Evolutionary conservation across 2,113 vertebrate species (phyloP).

Genomic region (Corvus hawaiiensis): DNA sequence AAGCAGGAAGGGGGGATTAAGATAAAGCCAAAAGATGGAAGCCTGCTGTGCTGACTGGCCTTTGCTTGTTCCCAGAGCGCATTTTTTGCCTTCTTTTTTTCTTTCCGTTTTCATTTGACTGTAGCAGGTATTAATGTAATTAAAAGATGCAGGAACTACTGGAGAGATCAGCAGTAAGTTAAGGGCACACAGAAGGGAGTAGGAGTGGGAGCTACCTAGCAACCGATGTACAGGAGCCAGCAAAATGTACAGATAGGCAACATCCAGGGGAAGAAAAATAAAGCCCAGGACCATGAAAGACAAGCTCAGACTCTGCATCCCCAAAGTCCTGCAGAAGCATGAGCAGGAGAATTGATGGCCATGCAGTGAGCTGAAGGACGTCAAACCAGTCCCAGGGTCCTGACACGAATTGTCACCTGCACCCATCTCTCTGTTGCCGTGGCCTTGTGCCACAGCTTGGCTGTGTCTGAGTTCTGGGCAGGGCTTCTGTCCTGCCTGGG

Average conservation of each 20-base stretch:
- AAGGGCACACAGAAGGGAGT: not conserved
- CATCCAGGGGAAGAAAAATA: not conserved
- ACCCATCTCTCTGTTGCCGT: not conserved
- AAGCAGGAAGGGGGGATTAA: conserved; percentile 52
- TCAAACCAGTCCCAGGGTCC: not conserved
- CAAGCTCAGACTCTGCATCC: not conserved
- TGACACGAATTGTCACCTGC: not conserved
- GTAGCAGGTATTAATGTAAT: conserved; percentile 39
- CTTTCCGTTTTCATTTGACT: not conserved
- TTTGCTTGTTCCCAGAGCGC: not conserved
- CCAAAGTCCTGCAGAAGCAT: not conserved
- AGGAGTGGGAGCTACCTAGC: conserved; percentile 64
- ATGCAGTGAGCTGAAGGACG: not conserved
- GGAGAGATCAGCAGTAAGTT: conserved; percentile 30
- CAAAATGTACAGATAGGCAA: conserved; percentile 18
- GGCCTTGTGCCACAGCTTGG: not conserved
- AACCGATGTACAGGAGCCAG: conserved; percentile 51
- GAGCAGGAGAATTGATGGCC: not conserved
- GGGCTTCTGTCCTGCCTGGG: fast-evolving
- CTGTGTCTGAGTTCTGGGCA: fast-evolving
- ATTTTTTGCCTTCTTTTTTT: not conserved
- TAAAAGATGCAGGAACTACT: conserved; percentile 8
- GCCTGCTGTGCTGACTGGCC: conserved; percentile 17
- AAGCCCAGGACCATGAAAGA: not conserved
- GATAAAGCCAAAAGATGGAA: conserved; percentile 38